Percentiles rank a stretch among this genome's conserved stretches.
Evolutionary conservation across 2,797 vertebrate species (phyloP).

Genomic region (Aplochiton taeniatus): DNA sequence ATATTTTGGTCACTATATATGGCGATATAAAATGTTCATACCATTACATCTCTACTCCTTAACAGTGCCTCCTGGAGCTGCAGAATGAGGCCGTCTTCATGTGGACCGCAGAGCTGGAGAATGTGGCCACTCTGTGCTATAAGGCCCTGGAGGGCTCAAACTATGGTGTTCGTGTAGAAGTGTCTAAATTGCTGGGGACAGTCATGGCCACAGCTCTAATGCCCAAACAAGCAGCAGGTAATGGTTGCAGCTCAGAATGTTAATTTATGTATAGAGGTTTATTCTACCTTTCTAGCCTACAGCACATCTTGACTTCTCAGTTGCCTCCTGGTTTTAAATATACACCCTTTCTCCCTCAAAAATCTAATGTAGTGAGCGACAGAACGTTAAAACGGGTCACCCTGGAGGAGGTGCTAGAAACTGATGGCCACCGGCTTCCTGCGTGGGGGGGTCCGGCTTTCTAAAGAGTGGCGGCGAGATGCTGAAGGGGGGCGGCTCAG

Average conservation of each 20-base stretch:
- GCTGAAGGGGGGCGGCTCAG: conserved; percentile 95
- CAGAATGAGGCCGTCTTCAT: conserved; percentile 98
- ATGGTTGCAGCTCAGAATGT: background rate
- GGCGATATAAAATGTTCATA: too few relatives aligned
- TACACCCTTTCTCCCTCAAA: background rate
- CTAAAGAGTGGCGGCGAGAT: conserved; percentile 98
- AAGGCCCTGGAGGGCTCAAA: conserved; percentile 97
- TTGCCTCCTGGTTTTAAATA: too few relatives aligned
- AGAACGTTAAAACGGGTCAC: conserved; percentile 96
- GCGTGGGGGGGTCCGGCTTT: conserved; percentile 94
- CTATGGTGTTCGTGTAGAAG: conserved; percentile 93
- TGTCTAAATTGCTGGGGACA: conserved; percentile 92
- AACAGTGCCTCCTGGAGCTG: conserved; percentile 92
- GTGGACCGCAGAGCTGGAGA: conserved; percentile 98
- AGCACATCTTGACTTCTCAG: too few relatives aligned
- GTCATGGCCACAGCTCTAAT: conserved; percentile 97
- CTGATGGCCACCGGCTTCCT: conserved; percentile 97
- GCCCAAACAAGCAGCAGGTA: conserved; percentile 97
- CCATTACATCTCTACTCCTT: too few relatives aligned
- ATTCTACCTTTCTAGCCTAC: background rate
- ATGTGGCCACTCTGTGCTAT: conserved; percentile 92
- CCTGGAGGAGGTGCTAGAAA: conserved; percentile 94
- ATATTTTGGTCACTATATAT: too few relatives aligned
- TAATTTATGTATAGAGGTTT: background rate
- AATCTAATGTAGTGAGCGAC: conserved; percentile 85